Evolutionary conservation across 2,797 vertebrate species (phyloP).

Genomic region (Cichlasoma orientale): DNA sequence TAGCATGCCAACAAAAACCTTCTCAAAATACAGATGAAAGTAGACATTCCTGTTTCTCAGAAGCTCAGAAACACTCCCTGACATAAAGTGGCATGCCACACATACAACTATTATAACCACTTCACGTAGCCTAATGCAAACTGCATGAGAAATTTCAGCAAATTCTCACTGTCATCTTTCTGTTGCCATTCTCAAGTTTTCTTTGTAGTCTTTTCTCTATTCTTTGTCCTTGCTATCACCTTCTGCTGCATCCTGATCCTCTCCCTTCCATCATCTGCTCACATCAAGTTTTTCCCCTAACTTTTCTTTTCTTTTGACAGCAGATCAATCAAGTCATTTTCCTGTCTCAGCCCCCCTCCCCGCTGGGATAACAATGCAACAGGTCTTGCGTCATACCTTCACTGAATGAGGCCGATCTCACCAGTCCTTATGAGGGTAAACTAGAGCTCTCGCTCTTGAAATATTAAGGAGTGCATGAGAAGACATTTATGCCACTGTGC

Average conservation of each 20-base stretch:
- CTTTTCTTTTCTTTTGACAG: constrained; percentile 19
- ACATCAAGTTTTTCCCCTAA: constrained; percentile 23
- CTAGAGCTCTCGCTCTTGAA: constrained; percentile 6
- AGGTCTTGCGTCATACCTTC: constrained; percentile 23
- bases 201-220: constrained; percentile 2
- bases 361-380: constrained; percentile 33
- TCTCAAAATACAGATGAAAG: constrained; percentile 26
- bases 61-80: constrained; percentile 1
- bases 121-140: constrained; percentile 10
- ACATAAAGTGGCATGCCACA: neutral
- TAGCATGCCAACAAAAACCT: neutral
- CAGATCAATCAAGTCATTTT: constrained; percentile 35
- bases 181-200: constrained; percentile 19
- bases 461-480: neutral
- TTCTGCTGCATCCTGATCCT: constrained; percentile 24
- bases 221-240: constrained; percentile 35
- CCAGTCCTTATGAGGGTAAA: constrained; percentile 1
- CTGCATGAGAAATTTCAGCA: constrained; percentile 2
- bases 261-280: neutral
- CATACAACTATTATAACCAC: neutral
- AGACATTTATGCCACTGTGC: neutral
- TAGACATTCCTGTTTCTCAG: neutral
- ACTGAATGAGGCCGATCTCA: constrained; percentile 1
- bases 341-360: constrained; percentile 19
- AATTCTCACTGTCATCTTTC: constrained; percentile 22